Conservation (phyloP, 2,113 vertebrate genomes). For the Festucalex cinctus region DNA sequence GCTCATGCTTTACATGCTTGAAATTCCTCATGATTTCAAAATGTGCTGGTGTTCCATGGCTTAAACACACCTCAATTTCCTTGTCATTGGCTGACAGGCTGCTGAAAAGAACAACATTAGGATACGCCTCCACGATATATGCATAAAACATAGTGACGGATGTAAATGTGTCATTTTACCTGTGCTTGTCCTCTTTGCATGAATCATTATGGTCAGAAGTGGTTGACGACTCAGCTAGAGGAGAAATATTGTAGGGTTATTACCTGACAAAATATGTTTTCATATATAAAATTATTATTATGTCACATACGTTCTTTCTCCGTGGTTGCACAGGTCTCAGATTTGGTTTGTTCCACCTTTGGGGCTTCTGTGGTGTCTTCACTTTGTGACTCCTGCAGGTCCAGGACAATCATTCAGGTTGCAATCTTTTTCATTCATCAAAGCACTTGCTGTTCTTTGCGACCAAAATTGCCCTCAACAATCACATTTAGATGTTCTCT, state of each 20-base stretch:
- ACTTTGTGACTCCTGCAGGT: conserved; percentile 57
- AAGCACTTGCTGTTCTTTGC: too few species aligned
- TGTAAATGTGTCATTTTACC: conserved; percentile 31
- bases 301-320: conserved; percentile 56
- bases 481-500: too few species aligned
- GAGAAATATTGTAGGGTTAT: neutral
- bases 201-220: conserved; percentile 41
- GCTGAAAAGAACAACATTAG: conserved; percentile 33
- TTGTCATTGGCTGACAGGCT: conserved; percentile 83
- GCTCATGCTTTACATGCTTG: neutral
- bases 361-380: conserved; percentile 49
- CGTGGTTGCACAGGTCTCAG: conserved; percentile 21
- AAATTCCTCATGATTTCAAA: neutral
- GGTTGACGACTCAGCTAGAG: conserved; percentile 47
- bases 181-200: conserved; percentile 54
- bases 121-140: neutral
- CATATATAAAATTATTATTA: neutral
- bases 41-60: neutral
- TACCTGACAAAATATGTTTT: neutral
- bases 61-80: conserved; percentile 80
- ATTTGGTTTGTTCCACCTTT: conserved; percentile 47
- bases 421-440: neutral
- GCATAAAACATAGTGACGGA: neutral
- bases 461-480: too few species aligned
- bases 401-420: neutral